Conservation (phyloP, 2,888 invertebrate genomes). For the Trypoxylon attenuatum region DNA sequence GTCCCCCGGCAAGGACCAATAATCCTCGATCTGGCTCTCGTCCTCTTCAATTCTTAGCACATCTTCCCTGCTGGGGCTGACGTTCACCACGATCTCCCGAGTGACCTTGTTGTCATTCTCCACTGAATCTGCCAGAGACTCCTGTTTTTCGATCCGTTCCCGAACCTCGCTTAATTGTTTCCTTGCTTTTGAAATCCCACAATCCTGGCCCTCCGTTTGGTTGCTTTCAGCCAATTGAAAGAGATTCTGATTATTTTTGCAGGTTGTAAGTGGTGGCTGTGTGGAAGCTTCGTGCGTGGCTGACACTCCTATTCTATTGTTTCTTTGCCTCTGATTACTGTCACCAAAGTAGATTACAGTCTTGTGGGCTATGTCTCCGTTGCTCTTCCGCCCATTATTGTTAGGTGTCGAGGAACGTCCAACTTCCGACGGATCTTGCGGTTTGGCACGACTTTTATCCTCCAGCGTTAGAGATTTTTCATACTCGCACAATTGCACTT, state of each 20-base stretch:
- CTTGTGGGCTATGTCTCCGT: conserved; percentile 76
- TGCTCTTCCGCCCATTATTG: conserved; percentile 7
- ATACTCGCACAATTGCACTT: conserved; percentile 50
- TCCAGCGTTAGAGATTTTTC: conserved; percentile 60
- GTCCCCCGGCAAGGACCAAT: conserved; percentile 74
- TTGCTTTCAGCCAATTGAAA: neutral
- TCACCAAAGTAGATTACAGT: conserved; percentile 86
- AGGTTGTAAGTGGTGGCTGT: neutral
- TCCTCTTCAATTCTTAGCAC: conserved; percentile 72
- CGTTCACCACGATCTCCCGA: conserved; percentile 78
- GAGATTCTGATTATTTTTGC: no score
- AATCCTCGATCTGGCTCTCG: conserved; percentile 68
- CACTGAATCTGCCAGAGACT: conserved; percentile 15
- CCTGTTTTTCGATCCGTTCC: conserved; percentile 12
- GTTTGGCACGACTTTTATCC: conserved; percentile 31
- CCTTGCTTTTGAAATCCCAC: no score
- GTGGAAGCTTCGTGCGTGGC: neutral
- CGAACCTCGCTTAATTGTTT: no score
- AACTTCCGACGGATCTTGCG: neutral
- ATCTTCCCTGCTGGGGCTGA: conserved; percentile 75
- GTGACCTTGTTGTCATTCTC: conserved; percentile 46
- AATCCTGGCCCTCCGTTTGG: no score
- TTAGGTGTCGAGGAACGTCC: neutral
- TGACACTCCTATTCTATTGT: conserved; percentile 1
- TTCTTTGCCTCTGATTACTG: conserved; percentile 75